Evolutionary conservation across 2,797 vertebrate genomes (phyloP).

Genomic region (Hapalemur alaotrensis): DNA sequence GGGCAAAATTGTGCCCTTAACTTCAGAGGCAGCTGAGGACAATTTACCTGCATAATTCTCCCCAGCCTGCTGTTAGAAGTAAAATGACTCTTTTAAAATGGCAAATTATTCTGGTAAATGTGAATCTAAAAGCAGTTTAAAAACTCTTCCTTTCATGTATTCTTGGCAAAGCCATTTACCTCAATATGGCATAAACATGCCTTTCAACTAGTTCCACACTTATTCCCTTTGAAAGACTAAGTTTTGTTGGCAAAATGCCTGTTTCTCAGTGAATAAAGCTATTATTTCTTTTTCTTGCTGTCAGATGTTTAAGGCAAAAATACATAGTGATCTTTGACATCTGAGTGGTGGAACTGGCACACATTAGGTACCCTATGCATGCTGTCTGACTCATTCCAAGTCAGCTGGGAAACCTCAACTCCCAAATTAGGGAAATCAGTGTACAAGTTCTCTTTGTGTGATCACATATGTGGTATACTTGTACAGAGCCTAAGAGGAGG

Average conservation of each 20-base stretch:
- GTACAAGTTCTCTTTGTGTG: not conserved
- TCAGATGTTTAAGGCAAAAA: slow-evolving; percentile 59
- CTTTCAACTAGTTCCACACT: slow-evolving; percentile 55
- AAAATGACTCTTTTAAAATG: slow-evolving; percentile 50
- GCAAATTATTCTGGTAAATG: slow-evolving; percentile 44
- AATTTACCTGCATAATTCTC: slow-evolving; percentile 38
- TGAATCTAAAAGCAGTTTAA: slow-evolving; percentile 38
- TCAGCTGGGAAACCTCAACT: not conserved
- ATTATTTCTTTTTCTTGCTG: slow-evolving; percentile 54
- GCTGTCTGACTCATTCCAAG: not conserved
- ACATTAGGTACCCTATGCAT: not conserved
- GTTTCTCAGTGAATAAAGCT: slow-evolving; percentile 52
- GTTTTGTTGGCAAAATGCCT: slow-evolving; percentile 45
- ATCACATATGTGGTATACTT: not conserved
- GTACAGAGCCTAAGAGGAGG: not conserved
- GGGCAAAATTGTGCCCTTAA: not conserved
- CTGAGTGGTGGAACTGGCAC: slow-evolving; percentile 22
- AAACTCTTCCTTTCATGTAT: slow-evolving; percentile 9
- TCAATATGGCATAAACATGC: slow-evolving; percentile 40
- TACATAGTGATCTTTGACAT: slow-evolving; percentile 35
- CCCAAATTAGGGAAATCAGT: not conserved
- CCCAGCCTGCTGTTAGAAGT: slow-evolving; percentile 17
- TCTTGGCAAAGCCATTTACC: slow-evolving; percentile 56
- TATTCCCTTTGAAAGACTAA: slow-evolving; percentile 61
- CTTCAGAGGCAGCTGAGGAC: not conserved